Conservation (phyloP, 2,113 vertebrate genomes). For the Entelurus aequoreus region DNA sequence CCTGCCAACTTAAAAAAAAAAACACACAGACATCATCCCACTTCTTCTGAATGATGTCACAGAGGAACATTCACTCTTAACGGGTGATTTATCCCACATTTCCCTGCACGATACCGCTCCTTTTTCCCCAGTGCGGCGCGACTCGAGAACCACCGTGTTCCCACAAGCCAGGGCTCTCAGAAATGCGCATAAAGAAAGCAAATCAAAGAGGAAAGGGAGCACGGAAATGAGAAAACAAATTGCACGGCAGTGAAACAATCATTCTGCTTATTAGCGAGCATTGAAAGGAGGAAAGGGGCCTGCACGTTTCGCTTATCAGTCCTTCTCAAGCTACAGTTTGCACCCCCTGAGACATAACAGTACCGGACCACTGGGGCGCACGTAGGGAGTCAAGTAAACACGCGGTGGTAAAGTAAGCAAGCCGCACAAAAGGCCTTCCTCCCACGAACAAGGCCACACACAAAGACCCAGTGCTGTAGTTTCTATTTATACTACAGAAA, state of each 20-base stretch:
- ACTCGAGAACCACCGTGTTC: neutral
- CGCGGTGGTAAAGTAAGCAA: constrained; percentile 52
- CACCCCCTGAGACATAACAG: constrained; percentile 50
- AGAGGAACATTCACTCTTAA: neutral
- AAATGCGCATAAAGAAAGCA: neutral
- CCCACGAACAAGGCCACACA: constrained; percentile 49
- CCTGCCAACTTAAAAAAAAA: constrained; percentile 32
- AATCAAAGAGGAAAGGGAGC: constrained; percentile 3
- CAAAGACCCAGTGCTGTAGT: constrained; percentile 19
- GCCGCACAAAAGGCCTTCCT: constrained; percentile 47
- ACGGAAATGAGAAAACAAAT: constrained; percentile 6
- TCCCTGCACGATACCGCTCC: neutral
- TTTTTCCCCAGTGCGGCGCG: neutral
- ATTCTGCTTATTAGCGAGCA: constrained; percentile 10
- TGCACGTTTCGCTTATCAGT: constrained; percentile 49
- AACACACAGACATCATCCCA: constrained; percentile 13
- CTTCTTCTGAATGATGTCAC: constrained; percentile 7
- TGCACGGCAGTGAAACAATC: constrained; percentile 15
- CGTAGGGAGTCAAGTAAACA: constrained; percentile 53
- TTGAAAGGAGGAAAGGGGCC: constrained; percentile 17
- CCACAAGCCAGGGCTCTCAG: neutral
- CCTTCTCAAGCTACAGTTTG: constrained; percentile 35
- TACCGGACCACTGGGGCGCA: constrained; percentile 44
- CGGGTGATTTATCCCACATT: neutral
- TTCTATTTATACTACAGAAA: constrained; percentile 26